A percentile compares a stretch with the other conserved stretches of the same genome.
These are phyloP conservation scores for Grammatotria lemairii DNA, from an alignment of 2,113 vertebrate genomes.

Conservation along the genomic window DNA sequence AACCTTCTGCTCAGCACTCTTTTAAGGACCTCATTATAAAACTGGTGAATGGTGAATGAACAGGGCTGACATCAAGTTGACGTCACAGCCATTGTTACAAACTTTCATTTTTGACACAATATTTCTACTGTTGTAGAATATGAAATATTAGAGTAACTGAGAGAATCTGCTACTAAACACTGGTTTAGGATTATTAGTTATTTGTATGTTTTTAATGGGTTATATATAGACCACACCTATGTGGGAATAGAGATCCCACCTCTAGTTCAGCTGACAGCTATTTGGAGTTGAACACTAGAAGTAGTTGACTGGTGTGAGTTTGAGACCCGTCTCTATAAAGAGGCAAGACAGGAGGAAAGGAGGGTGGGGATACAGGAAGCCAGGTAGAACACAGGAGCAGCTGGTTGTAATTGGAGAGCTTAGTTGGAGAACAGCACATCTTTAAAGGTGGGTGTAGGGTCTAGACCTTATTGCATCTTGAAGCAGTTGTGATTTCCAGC, in stretches of 20 bases:
- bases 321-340: not conserved
- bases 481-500: not conserved
- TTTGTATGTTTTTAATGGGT: not conserved
- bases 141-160: not conserved
- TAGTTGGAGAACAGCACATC: not conserved
- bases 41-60: not conserved
- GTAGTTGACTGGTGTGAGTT: not conserved
- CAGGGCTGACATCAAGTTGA: not conserved
- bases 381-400: rapidly evolving
- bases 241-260: not conserved
- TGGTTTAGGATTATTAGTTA: not conserved
- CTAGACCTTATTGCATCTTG: not conserved
- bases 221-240: not conserved
- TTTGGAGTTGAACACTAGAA: not conserved
- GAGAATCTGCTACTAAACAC: not conserved
- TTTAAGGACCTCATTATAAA: not conserved
- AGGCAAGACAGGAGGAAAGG: not conserved
- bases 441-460: not conserved
- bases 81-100: not conserved
- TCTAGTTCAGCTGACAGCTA: not conserved
- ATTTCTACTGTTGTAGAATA: not conserved
- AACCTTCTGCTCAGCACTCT: not conserved
- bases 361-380: not conserved
- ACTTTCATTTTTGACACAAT: not conserved
- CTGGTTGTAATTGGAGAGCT: not conserved